Base-by-base conservation (phyloP, 2,113 vertebrate genomes). In the Clupea harengus region DNA sequence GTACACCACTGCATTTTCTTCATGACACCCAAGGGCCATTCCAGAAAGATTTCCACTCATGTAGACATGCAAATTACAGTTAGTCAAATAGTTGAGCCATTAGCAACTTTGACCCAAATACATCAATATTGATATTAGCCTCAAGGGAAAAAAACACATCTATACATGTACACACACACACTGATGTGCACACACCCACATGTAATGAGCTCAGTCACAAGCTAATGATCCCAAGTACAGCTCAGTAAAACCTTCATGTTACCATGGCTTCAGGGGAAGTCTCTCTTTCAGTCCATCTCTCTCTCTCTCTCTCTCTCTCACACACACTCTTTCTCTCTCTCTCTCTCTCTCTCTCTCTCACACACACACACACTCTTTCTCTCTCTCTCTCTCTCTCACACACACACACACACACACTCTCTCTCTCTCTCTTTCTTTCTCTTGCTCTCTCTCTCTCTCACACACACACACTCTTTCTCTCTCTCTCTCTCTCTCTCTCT, bases 401-500 rank as follows among this genome's bases (percentile, higher is more conserved):
- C n/a, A n/a, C 86, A 85, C 83, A 1, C 39, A 1, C 39, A 1
- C 39, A 1, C 39, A 39, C 39, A 1, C 7, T 18, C 18, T 54
- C 60, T 64, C 60, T 64, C 60, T 64, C 3, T 64, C 60, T 22
- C 17, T n/a, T 20, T n/a, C 57, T 64, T 2, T 39, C 39, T 39
- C 39, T 39, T 2, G 1, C 39, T 39, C 39, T 39, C 39, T 39
- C 39, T 39, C 22, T 64, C 22, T 64, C 20, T 22, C 57, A 1
- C 57, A n/a, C 57, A 1, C 20, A n/a, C 57, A 1, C 17, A 4
- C 57, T 64, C 57, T 22, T 0, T 22, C 60, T 64, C 22, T 64
- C 60, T 91, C 88, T 92, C 87, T 86, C 81, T 87, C 80, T 88
- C 86, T 86, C 83, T 82, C 60, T 64, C 60, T 64, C 60, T 64